Evolutionary conservation across 2,888 invertebrate species (phyloP).

Genomic region (Lathronympha strigana): DNA sequence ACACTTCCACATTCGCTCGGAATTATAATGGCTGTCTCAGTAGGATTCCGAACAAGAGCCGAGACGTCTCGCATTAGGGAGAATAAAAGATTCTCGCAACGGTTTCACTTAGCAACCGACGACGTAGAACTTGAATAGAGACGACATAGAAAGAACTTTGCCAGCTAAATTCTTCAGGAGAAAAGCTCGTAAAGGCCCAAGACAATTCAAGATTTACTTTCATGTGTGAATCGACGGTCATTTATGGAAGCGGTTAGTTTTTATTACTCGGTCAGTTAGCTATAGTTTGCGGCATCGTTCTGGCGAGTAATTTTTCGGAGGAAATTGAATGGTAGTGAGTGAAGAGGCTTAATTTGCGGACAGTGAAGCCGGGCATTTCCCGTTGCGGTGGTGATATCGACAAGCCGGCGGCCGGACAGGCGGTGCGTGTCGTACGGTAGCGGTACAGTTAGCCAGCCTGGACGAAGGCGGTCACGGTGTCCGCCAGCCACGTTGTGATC

Average conservation of each 20-base stretch:
- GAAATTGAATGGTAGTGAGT: conserved; percentile 64
- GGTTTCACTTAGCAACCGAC: conserved; percentile 77
- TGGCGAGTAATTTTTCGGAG: conserved; percentile 59
- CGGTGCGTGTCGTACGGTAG: conserved; percentile 70
- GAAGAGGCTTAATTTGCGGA: conserved; percentile 55
- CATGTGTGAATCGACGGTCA: conserved; percentile 50
- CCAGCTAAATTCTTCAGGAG: conserved; percentile 61
- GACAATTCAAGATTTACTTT: conserved; percentile 58
- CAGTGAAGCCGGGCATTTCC: conserved; percentile 62
- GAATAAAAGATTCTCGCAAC: conserved; percentile 75
- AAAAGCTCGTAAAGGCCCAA: conserved; percentile 50
- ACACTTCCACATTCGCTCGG: conserved; percentile 77
- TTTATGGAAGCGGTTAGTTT: conserved; percentile 49
- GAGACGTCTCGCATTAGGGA: conserved; percentile 77
- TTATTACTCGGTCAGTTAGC: conserved; percentile 50
- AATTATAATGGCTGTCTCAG: conserved; percentile 82
- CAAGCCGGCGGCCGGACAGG: conserved; percentile 50
- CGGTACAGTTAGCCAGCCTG: conserved; percentile 72
- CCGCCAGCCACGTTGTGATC: conserved; percentile 65
- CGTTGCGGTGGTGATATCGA: conserved; percentile 67
- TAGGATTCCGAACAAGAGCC: conserved; percentile 79
- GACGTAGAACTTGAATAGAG: conserved; percentile 67
- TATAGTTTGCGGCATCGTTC: conserved; percentile 61
- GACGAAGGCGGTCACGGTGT: conserved; percentile 70
- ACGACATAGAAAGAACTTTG: conserved; percentile 70